Evolutionary conservation across 2,797 vertebrate genomes (phyloP), one percentile per base, ranked within the genome.

Genomic region (Phrynocephalus vlangalii): DNA sequence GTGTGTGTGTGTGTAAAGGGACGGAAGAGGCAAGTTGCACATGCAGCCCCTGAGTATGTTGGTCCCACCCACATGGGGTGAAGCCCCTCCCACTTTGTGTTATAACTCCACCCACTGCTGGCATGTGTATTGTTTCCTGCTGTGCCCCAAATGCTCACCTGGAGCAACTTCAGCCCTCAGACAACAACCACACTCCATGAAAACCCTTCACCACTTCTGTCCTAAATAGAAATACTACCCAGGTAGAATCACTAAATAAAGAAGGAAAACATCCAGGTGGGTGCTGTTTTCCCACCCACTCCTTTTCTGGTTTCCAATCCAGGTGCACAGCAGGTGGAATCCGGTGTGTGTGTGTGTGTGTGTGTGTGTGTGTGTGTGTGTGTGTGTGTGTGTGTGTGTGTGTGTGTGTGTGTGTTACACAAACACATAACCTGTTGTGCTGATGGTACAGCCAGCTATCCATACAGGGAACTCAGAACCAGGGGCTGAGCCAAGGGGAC

Each of bases 381-480:
- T 44, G 38, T 44, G 38, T 44, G 38, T 44, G 38, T 44, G 38
- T 44, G 38, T 44, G 38, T 44, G 38, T 44, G 38, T 44, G 38
- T 44, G 38, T 44, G 38, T 44, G 38, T 44, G 38, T 44, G 38
- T 44, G 38, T 44, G 38, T 44, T 63, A 16, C 28, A 26, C 75
- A 63, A 38, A 18, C 38, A 30, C 66, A 56, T 44, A 28, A 26
- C 76, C 3, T 6, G 26, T 63, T 77, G 22, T 67, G 26, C 15
- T 56, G 60, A 2, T 44, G 81, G 80, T 75, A 67, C n/a, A 24
- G 76, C 44, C 22, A 68, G 16, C 73, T 76, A 81, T 85, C 70
- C 77, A 50, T 77, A 84, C 73, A 77, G 38, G 13, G 56, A 80
- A 52, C 44, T 79, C 30, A 88, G 50, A 30, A 44, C 70, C 66